Conservation (phyloP, 2,113 vertebrate genomes). For the Paradoxurus hermaphroditus region DNA sequence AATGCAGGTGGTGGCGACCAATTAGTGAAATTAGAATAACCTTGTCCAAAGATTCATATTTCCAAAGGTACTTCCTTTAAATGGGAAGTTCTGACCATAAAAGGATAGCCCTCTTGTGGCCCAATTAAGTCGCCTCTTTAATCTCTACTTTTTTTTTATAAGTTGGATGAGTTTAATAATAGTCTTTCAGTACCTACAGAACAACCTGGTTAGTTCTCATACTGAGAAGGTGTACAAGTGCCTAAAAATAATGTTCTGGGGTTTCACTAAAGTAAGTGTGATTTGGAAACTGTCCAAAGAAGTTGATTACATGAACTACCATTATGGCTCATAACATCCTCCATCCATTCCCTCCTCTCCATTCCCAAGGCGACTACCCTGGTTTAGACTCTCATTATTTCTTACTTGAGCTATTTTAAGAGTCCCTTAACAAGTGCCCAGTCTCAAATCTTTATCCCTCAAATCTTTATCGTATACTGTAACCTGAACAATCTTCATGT, state of each 20-base stretch:
- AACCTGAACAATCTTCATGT: background rate
- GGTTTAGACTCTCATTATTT: background rate
- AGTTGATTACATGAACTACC: background rate
- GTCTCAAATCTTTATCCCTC: background rate
- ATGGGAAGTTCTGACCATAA: background rate
- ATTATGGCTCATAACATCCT: background rate
- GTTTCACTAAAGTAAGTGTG: background rate
- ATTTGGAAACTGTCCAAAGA: background rate
- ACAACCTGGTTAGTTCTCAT: background rate
- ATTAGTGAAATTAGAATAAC: constrained; percentile 71
- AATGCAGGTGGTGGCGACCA: constrained; percentile 42
- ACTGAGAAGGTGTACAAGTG: background rate
- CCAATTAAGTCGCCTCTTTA: background rate
- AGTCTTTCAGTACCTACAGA: background rate
- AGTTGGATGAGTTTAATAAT: background rate
- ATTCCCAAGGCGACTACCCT: background rate
- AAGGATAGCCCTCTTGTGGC: background rate
- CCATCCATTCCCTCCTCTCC: background rate
- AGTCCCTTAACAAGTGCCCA: too few species aligned
- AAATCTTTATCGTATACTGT: background rate
- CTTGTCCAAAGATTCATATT: constrained; percentile 51
- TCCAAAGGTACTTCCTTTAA: constrained; percentile 22
- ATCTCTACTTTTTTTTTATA: background rate
- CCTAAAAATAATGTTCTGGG: background rate
- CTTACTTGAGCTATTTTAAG: background rate